These are phyloP conservation scores for Tupiocoris notatus DNA, from an alignment of 2,888 invertebrate species.

Conservation along the genomic window DNA sequence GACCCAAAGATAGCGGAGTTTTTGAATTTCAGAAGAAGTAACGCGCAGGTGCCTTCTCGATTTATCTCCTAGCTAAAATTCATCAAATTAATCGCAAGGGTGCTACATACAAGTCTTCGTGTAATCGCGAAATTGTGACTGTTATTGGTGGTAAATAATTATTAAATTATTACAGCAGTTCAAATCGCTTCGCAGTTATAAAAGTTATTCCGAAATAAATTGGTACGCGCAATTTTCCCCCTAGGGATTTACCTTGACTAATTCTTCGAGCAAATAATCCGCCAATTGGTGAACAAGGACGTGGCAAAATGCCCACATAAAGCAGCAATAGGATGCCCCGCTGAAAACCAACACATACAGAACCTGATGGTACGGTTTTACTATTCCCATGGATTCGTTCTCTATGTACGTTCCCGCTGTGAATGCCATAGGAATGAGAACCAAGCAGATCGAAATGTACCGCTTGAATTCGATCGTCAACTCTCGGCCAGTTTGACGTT, in stretches of 20 bases:
- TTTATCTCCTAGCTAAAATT: not conserved
- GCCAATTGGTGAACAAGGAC: not conserved
- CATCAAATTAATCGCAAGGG: no score
- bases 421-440: not conserved
- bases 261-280: not conserved
- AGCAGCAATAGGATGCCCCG: not conserved
- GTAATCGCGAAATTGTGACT: no score
- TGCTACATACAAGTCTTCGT: no score
- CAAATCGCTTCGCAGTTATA: no score
- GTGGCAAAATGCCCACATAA: not conserved
- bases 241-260: slow-evolving; percentile 4
- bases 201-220: no score
- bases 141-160: no score
- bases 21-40: slow-evolving; percentile 1
- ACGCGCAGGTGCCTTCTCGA: not conserved
- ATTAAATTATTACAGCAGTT: no score
- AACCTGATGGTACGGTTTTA: not conserved
- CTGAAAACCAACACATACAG: slow-evolving; percentile 6
- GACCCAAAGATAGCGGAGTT: slow-evolving; percentile 10
- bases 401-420: not conserved
- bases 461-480: not conserved
- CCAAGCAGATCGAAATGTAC: not conserved
- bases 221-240: no score
- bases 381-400: not conserved
- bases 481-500: not conserved